Conservation (phyloP, 2,113 vertebrate genomes). For the Alosa alosa region DNA sequence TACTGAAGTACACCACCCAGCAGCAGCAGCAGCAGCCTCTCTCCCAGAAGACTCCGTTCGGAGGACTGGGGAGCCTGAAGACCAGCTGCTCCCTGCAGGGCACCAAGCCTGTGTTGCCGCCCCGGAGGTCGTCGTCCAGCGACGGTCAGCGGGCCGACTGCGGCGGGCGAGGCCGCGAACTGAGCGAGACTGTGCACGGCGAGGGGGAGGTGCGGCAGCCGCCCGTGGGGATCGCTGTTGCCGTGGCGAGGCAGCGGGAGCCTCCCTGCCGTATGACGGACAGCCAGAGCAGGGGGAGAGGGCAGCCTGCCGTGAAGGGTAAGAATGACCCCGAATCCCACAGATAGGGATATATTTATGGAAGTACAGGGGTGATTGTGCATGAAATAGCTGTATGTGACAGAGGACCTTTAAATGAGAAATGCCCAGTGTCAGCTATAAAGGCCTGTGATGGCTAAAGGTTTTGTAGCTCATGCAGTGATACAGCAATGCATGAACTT, state of each 20-base stretch:
- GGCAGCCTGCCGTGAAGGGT: constrained; percentile 80
- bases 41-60: constrained; percentile 86
- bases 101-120: constrained; percentile 67
- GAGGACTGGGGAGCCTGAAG: constrained; percentile 83
- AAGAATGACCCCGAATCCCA: constrained; percentile 8
- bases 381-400: background rate
- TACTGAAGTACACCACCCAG: constrained; percentile 94
- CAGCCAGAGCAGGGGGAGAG: constrained; percentile 67
- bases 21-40: constrained; percentile 77
- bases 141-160: constrained; percentile 87
- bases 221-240: constrained; percentile 91
- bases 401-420: background rate
- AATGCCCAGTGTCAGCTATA: background rate
- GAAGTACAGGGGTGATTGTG: background rate
- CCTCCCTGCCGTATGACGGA: constrained; percentile 75
- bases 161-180: constrained; percentile 77
- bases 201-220: constrained; percentile 92
- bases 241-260: constrained; percentile 89
- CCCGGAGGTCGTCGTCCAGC: constrained; percentile 70
- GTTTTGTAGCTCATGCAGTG: no score
- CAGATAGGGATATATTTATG: background rate
- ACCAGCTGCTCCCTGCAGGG: constrained; percentile 88
- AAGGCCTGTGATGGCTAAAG: background rate
- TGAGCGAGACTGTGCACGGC: constrained; percentile 72
- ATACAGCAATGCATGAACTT: no score